Evolutionary conservation across 92 coral and sea anemone species (phyloP), one percentile per base, ranked within the genome.

Genomic region (Isaurus tuberculatus): DNA sequence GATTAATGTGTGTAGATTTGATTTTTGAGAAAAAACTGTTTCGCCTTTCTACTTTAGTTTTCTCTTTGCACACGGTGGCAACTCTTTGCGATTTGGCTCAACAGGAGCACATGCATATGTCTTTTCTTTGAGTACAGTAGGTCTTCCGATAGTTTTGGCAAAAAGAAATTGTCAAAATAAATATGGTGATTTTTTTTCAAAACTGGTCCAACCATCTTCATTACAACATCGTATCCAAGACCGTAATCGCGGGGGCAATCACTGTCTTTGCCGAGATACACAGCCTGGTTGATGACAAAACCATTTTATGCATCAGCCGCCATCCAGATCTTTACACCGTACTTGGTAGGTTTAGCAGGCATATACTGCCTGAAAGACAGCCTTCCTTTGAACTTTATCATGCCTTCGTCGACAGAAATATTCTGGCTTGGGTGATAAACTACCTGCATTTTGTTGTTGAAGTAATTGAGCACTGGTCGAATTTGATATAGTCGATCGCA

Each of bases 21-120:
- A 48, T 22, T 79, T 79, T 22, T 79, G 73, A 33, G 48, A 68
- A 14, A 55, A 79, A 26, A 79, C 64, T 17, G 23, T 63, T 79
- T 22, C 40, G 57, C 36, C 65, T 43, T 43, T 43, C 49, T 43
- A 14, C 49, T 43, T 43, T 43, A 43, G 49, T 14, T 43, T 43
- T 43, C 14, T 43, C 49, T 43, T 43, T 43, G 49, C 49, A 43
- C 49, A 43, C 14, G 49, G 49, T 14, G 49, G 49, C 49, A 43
- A 43, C 49, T 14, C 49, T 43, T 43, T 43, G 49, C 14, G 49
- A 14, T 43, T 43, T 0, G 49, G 49, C 14, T 14, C 7, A 43
- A 43, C 49, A 43, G 49, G 6, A 43, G 49, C 49, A 43, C 49
- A 43, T 43, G 49, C 49, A 43, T 43, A n/a, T n/a, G n/a, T n/a